Conservation (phyloP, 2,797 vertebrate genomes). For the Sebastes paucispinis region DNA sequence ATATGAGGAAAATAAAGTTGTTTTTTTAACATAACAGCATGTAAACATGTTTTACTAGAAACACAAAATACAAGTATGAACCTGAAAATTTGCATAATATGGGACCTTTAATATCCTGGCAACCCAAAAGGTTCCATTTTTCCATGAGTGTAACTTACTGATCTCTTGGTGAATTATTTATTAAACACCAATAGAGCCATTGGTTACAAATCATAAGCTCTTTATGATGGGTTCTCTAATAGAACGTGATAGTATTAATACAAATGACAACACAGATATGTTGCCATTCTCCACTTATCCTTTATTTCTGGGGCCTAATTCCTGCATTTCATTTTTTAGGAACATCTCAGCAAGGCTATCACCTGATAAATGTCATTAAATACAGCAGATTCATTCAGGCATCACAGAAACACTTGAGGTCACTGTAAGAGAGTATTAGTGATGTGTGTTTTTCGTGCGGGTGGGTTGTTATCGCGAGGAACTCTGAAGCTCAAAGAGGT, state of each 20-base stretch:
- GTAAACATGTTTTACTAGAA: no score
- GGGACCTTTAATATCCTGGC: background rate
- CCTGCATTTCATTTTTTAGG: background rate
- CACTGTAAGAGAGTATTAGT: constrained; percentile 10
- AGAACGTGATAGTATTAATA: background rate
- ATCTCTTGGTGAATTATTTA: background rate
- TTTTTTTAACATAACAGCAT: no score
- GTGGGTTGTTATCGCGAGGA: constrained; percentile 79
- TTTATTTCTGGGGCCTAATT: background rate
- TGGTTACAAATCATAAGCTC: background rate
- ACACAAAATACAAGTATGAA: no score
- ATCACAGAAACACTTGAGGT: constrained; percentile 24
- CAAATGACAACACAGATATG: background rate
- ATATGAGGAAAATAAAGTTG: no score
- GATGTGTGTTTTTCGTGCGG: constrained; percentile 7
- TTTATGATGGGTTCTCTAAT: background rate
- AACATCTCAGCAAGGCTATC: background rate
- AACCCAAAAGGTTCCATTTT: background rate
- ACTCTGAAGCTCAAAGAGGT: constrained; percentile 67
- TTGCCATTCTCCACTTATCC: background rate
- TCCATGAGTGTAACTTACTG: background rate
- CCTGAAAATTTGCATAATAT: no score
- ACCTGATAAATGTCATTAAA: background rate
- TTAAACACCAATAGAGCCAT: background rate
- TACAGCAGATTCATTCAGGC: background rate